A percentile compares a stretch with the other conserved stretches of the same genome.
Evolutionary conservation across 2,797 vertebrate species (phyloP).

Genomic region (Melanogrammus aeglefinus): DNA sequence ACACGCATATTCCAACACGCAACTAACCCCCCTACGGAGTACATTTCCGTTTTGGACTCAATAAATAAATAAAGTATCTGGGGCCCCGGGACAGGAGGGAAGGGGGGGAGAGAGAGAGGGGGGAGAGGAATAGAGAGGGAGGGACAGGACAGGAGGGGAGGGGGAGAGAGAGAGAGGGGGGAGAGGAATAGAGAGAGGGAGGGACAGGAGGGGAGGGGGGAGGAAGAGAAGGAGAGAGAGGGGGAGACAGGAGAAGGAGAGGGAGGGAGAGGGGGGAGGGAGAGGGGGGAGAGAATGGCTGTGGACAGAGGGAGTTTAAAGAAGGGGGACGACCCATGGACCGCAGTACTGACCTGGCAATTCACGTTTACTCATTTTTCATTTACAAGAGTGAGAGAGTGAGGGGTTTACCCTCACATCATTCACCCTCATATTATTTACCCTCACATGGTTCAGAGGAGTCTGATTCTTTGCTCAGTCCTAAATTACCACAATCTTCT

Average conservation of each 20-base stretch:
- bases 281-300: conserved; percentile 38
- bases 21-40: conserved; percentile 43
- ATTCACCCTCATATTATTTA: too few relatives aligned
- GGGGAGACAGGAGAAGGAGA: too few relatives aligned
- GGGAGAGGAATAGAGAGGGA: conserved; percentile 38
- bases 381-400: too few relatives aligned
- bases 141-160: conserved; percentile 54
- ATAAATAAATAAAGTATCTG: conserved; percentile 73
- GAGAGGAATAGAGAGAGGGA: too few relatives aligned
- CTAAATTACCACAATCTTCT: conserved; percentile 25
- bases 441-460: too few relatives aligned
- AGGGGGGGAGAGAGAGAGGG: conserved; percentile 46
- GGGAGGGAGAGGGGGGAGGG: conserved; percentile 28
- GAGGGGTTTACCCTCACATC: too few relatives aligned
- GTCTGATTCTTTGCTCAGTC: conserved; percentile 3
- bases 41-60: conserved; percentile 71
- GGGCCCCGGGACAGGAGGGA: conserved; percentile 64
- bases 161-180: too few relatives aligned
- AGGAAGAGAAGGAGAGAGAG: background rate
- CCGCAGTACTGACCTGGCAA: conserved; percentile 38
- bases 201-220: background rate
- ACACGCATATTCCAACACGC: conserved; percentile 19
- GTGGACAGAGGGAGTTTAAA: conserved; percentile 34
- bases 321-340: conserved; percentile 52
- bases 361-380: too few relatives aligned